A percentile compares a stretch with the other conserved stretches of the same genome.
Evolutionary conservation across 2,888 invertebrate species (phyloP).

Genomic region (Melinaea menophilus): DNA sequence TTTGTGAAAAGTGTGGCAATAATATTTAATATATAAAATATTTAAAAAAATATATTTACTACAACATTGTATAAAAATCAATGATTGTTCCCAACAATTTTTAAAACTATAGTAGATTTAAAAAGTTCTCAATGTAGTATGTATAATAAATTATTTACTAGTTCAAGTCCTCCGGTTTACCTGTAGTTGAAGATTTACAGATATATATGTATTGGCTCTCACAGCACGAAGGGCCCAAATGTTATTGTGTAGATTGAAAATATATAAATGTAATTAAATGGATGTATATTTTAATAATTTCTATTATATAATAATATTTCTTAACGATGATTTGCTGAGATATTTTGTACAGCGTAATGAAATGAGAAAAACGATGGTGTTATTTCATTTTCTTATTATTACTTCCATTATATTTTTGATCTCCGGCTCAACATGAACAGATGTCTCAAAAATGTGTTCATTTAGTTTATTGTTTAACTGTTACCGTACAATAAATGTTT

Average conservation of each 20-base stretch:
- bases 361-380: constrained; percentile 4
- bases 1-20: constrained; percentile 1
- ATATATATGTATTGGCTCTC: not conserved
- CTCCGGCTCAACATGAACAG: not conserved
- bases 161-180: not conserved
- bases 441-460: not conserved
- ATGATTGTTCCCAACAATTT: constrained; percentile 12
- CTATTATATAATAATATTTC: not conserved
- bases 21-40: not conserved
- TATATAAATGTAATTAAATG: not conserved
- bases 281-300: not conserved
- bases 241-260: not conserved
- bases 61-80: not conserved
- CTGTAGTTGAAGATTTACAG: not conserved
- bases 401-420: not conserved
- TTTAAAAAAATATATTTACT: constrained; percentile 1
- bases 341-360: not conserved
- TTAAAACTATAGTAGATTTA: not conserved
- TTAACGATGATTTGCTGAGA: not conserved
- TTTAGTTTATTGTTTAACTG: too few species aligned
- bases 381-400: constrained; percentile 11
- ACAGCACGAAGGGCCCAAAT: too few species aligned
- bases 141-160: not conserved
- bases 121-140: not conserved
- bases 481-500: constrained; percentile 4